Evolutionary conservation across 2,888 invertebrate species (phyloP).

Genomic region (Parelbella ahira): DNA sequence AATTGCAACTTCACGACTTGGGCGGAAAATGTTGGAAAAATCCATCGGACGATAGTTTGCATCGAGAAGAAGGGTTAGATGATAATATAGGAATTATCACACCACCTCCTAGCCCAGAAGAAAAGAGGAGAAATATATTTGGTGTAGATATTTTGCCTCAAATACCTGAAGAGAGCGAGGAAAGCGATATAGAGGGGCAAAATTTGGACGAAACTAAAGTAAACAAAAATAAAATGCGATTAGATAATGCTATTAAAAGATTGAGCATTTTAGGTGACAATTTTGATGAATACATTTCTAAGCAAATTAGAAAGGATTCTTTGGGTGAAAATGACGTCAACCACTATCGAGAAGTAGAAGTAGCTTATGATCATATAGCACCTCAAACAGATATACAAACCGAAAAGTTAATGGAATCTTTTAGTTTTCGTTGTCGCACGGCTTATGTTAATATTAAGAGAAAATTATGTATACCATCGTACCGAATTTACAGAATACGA

Average conservation of each 20-base stretch:
- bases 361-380: slow-evolving; percentile 63
- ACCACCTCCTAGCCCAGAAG: slow-evolving; percentile 70
- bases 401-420: slow-evolving; percentile 68
- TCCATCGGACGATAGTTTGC: slow-evolving; percentile 66
- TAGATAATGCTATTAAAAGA: slow-evolving; percentile 72
- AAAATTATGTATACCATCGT: slow-evolving; percentile 65
- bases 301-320: slow-evolving; percentile 63
- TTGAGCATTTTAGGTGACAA: slow-evolving; percentile 74
- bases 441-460: slow-evolving; percentile 59
- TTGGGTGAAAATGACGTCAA: slow-evolving; percentile 43
- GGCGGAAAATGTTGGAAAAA: slow-evolving; percentile 71
- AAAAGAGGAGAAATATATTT: slow-evolving; percentile 67
- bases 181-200: slow-evolving; percentile 50
- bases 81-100: slow-evolving; percentile 53
- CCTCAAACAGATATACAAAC: slow-evolving; percentile 68
- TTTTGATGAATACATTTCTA: slow-evolving; percentile 70
- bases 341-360: slow-evolving; percentile 61
- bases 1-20: slow-evolving; percentile 64
- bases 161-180: slow-evolving; percentile 76
- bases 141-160: slow-evolving; percentile 77
- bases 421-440: slow-evolving; percentile 66
- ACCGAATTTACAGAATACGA: slow-evolving; percentile 60
- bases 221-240: slow-evolving; percentile 52
- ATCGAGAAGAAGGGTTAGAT: slow-evolving; percentile 44
- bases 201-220: slow-evolving; percentile 36